A percentile compares a stretch with the other conserved stretches of the same genome.
Evolutionary conservation across 1,140 invertebrate genomes (phyloP).

Genomic region (Frieseomelitta varia): DNA sequence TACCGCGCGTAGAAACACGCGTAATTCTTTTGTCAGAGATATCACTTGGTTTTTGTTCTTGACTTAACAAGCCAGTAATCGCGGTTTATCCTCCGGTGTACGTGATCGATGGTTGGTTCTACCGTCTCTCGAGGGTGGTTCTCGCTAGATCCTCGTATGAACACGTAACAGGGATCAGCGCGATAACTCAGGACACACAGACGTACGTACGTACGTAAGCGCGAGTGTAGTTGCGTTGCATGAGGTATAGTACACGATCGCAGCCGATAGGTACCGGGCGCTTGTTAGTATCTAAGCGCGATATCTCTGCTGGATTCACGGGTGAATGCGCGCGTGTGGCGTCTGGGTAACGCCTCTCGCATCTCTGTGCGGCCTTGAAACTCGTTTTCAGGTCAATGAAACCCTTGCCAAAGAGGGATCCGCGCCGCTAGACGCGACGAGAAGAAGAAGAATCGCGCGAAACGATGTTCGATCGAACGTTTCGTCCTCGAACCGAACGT

Average conservation of each 20-base stretch:
- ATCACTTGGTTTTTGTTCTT: background rate
- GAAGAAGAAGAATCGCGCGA: background rate
- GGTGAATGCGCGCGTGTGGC: background rate
- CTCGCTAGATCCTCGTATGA: background rate
- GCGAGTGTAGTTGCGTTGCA: no score
- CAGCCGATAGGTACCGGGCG: constrained; percentile 17
- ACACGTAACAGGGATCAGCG: constrained; percentile 27
- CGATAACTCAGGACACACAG: constrained; percentile 1
- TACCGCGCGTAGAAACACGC: background rate
- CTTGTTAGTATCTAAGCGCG: constrained; percentile 5
- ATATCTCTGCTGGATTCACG: constrained; percentile 12
- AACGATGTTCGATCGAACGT: background rate
- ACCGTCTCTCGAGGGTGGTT: background rate
- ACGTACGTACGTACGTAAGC: no score
- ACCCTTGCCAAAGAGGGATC: background rate
- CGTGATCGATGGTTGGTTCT: background rate
- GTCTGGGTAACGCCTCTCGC: constrained; percentile 36
- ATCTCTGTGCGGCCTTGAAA: constrained; percentile 39
- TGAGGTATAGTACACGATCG: background rate
- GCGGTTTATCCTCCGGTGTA: background rate
- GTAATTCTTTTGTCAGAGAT: background rate
- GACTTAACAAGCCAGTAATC: background rate
- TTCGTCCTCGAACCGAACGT: background rate
- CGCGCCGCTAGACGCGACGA: background rate
- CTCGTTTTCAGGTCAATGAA: constrained; percentile 11